Base-by-base conservation (phyloP, 1,140 invertebrate genomes). In the Leptinotarsa texana region DNA sequence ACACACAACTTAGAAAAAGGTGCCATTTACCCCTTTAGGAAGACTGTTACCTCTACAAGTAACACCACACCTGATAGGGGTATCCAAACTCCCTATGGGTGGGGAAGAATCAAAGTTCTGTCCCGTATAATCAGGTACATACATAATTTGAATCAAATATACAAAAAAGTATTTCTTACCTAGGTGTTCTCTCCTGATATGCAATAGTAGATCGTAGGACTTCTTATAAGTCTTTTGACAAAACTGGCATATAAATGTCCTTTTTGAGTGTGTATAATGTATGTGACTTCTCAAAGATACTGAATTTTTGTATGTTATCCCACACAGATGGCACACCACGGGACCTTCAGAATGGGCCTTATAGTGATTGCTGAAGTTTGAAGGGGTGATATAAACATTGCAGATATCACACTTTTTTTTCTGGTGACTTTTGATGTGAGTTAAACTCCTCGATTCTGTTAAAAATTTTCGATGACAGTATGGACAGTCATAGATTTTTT, bases 241-340 rank as follows among this genome's bases (percentile, higher is more conserved):
- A 15, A 67, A 68, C 69, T 79, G 71, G 63, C 79, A 80, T 21
- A 73, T 57, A 63, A 75, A 77, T 6, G 74, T 66, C 48, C 71
- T 72, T 6, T 73, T 68, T 11, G 74, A 73, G 48, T 74, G 73
- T 17, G 73, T 74, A 33, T 80, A 80, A 48, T 77, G 75, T 63
- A 80, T 75, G 63, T 80, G 79, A 13, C 79, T 75, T 42, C 77
- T 74, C 47, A 80, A 73, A 70, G 75, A 79, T 63, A 77, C 75
- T 18, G 72, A 67, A 69, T 80, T 80, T 69, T 80, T 80, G 15
- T 75, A 78, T 27, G 72, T 72, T 11, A 61, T 68, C 15, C 77
- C 75, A 74, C 79, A 80, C 13, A 80, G 24, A 48, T 78, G 74
- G 69, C 79, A 80, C 3, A 77, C 77, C 48, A 74, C 73, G 3